Evolutionary conservation across 1,140 invertebrate species (phyloP).

Genomic region (Drosophila gunungcola): DNA sequence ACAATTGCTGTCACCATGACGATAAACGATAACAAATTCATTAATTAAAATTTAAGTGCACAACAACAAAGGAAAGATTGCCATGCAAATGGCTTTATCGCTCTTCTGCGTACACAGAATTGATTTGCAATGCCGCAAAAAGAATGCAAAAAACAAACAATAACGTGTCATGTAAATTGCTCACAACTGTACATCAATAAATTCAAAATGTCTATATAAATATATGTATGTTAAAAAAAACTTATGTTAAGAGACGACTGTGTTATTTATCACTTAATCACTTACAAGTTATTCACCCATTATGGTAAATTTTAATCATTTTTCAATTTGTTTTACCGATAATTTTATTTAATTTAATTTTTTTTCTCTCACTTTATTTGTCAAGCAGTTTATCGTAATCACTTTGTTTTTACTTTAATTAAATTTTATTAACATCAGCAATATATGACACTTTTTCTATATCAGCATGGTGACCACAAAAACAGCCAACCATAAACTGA

Average conservation of each 20-base stretch:
- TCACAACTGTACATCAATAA: slow-evolving; percentile 28
- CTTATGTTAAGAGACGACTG: slow-evolving; percentile 1
- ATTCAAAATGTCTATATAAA: neutral
- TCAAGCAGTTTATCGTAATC: slow-evolving; percentile 37
- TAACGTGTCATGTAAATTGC: slow-evolving; percentile 15
- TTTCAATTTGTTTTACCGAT: slow-evolving; percentile 36
- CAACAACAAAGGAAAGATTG: slow-evolving; percentile 34
- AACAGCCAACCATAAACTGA: slow-evolving; percentile 21
- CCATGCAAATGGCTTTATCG: slow-evolving; percentile 56
- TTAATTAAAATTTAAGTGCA: slow-evolving; percentile 65
- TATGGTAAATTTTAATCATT: slow-evolving; percentile 34
- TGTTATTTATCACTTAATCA: too few relatives aligned
- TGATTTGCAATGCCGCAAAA: slow-evolving; percentile 33
- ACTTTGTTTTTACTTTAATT: slow-evolving; percentile 64
- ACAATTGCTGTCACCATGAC: slow-evolving; percentile 63
- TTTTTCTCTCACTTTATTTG: slow-evolving; percentile 8
- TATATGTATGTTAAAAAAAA: neutral
- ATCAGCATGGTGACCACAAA: slow-evolving; percentile 5
- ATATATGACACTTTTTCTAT: slow-evolving; percentile 38
- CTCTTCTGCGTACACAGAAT: slow-evolving; percentile 11
- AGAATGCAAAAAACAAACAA: slow-evolving; percentile 1
- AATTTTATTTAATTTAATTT: slow-evolving; percentile 18
- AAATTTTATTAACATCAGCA: slow-evolving; percentile 58
- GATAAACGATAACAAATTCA: slow-evolving; percentile 68
- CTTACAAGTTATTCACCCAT: slow-evolving; percentile 37